Conservation (phyloP, 2,797 vertebrate species). For the Synaphobranchus kaupii region DNA sequence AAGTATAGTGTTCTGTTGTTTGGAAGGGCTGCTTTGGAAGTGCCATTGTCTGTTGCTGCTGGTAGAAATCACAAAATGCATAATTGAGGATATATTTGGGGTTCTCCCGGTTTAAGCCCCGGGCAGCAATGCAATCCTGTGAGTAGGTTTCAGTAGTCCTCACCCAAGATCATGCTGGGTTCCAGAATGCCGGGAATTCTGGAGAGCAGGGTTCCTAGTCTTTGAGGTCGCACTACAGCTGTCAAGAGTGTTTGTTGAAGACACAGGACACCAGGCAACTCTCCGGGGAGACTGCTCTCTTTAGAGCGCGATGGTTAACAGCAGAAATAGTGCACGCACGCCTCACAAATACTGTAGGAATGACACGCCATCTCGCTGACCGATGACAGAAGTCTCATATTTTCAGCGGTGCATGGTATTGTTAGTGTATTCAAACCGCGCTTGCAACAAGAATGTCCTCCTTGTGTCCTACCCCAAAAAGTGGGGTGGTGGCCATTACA, state of each 20-base stretch:
- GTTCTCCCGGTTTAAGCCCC: neutral
- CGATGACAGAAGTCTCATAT: no score
- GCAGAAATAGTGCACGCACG: neutral
- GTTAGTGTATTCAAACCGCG: no score
- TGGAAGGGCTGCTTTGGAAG: neutral
- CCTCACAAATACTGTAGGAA: neutral
- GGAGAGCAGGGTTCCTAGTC: neutral
- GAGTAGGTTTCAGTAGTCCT: neutral
- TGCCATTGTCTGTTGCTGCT: neutral
- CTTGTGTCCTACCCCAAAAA: neutral
- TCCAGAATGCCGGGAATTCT: slow-evolving; percentile 8
- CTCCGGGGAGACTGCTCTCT: neutral
- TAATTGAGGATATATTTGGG: neutral
- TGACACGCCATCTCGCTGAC: neutral
- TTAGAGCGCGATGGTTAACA: neutral
- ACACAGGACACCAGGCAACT: neutral
- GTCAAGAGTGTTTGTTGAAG: slow-evolving; percentile 19
- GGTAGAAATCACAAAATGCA: neutral
- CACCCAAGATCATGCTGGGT: neutral
- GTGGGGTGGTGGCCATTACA: neutral
- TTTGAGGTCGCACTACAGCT: neutral
- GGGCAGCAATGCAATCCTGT: neutral
- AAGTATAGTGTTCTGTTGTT: neutral
- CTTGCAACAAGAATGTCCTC: no score
- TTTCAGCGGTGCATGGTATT: no score